Evolutionary conservation across 2,888 invertebrate species (phyloP).

Genomic region (Sphaerolaimus hirsutus): DNA sequence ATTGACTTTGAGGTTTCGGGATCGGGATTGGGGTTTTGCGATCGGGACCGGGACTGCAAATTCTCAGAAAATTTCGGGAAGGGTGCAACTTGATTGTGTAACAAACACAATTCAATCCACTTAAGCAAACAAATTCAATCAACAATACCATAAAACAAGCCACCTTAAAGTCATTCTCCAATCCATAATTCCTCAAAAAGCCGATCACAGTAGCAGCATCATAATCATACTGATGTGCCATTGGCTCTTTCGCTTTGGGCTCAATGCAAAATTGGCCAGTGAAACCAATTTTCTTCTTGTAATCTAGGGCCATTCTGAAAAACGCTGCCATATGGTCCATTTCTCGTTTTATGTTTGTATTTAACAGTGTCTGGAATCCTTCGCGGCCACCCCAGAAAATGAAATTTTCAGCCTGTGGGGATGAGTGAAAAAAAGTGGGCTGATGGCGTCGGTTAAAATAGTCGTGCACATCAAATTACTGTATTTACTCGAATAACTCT

Average conservation of each 20-base stretch:
- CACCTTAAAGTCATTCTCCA: constrained; percentile 39
- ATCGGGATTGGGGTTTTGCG: no score
- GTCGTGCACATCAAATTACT: no score
- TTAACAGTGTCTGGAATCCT: constrained; percentile 35
- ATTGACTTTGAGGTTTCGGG: no score
- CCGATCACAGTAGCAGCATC: constrained; percentile 40
- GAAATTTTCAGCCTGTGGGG: constrained; percentile 41
- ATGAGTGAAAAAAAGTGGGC: no score
- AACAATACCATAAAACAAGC: no score
- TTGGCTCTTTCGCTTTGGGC: constrained; percentile 33
- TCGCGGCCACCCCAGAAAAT: constrained; percentile 40
- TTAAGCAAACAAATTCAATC: no score
- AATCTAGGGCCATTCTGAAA: constrained; percentile 39
- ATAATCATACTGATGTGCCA: constrained; percentile 39
- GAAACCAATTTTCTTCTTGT: constrained; percentile 40
- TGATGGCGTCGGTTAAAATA: no score
- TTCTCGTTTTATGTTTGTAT: constrained; percentile 38
- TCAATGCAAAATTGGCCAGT: constrained; percentile 37
- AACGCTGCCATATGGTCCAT: constrained; percentile 39
- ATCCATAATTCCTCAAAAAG: constrained; percentile 37
- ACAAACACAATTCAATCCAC: no score
- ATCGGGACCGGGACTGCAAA: no score
- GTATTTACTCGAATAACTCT: no score
- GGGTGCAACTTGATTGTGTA: no score
- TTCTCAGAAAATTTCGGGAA: no score